Conservation (phyloP, 2,113 vertebrate species). For the Narcine bancroftii region DNA sequence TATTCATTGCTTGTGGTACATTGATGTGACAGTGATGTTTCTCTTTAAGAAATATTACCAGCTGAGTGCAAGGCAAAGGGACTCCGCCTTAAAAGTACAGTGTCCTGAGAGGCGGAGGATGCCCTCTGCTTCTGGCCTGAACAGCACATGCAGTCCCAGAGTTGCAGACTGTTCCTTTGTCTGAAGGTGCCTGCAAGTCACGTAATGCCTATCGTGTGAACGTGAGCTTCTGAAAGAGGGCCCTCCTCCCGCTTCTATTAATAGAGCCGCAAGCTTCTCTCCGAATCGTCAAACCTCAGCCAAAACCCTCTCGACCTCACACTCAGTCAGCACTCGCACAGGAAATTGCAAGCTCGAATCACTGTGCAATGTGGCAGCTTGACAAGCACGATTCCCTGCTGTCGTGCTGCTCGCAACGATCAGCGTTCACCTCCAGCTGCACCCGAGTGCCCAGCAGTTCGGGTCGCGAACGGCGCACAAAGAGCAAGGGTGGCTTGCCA, state of each 20-base stretch:
- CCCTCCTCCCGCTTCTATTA: background rate
- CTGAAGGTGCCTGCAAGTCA: background rate
- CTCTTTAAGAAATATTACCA: background rate
- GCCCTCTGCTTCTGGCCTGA: background rate
- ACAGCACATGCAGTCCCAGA: background rate
- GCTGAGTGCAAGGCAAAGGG: background rate
- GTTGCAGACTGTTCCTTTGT: slow-evolving; percentile 9
- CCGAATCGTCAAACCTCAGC: slow-evolving; percentile 43
- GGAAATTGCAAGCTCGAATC: slow-evolving; percentile 56
- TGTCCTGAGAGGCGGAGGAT: too few species aligned
- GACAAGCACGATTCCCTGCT: too few species aligned
- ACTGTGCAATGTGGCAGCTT: slow-evolving; percentile 47
- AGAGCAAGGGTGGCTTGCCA: background rate
- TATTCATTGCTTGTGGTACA: background rate
- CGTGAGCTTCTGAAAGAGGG: background rate
- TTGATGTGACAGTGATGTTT: too few species aligned
- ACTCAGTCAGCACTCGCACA: slow-evolving; percentile 53
- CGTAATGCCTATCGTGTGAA: background rate
- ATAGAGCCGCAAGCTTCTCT: background rate
- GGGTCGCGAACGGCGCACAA: background rate
- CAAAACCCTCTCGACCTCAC: slow-evolving; percentile 57
- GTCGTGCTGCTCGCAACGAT: background rate
- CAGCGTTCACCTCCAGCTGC: background rate
- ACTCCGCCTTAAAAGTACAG: background rate
- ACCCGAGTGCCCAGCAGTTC: slow-evolving; percentile 12